Evolutionary conservation across 2,113 vertebrate genomes (phyloP).

Genomic region (Dipodomys spectabilis): DNA sequence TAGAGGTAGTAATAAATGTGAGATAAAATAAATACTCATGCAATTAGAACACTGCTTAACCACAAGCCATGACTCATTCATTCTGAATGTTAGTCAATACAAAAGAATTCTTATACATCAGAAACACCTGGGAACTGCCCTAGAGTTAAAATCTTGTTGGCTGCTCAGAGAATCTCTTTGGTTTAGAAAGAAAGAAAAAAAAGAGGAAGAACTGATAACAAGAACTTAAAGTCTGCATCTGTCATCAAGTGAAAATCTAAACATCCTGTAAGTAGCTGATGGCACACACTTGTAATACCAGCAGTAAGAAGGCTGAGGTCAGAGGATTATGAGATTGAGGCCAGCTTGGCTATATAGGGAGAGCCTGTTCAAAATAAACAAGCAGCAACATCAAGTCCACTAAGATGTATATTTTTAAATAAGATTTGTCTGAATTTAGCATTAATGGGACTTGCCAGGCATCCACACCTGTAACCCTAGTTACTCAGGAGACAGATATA

Average conservation of each 20-base stretch:
- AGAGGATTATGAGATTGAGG: too few species aligned
- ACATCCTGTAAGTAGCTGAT: neutral
- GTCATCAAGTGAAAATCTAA: neutral
- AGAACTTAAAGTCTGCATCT: neutral
- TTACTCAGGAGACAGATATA: too few species aligned
- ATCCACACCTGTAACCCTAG: too few species aligned
- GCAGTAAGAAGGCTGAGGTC: too few species aligned
- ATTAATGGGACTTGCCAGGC: too few species aligned
- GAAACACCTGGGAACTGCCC: constrained; percentile 23
- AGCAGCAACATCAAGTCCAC: too few species aligned
- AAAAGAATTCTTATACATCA: constrained; percentile 38
- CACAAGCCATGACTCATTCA: constrained; percentile 52
- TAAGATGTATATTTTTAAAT: too few species aligned
- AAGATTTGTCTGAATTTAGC: too few species aligned
- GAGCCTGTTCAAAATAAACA: too few species aligned
- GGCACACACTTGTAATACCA: too few species aligned
- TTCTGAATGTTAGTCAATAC: constrained; percentile 50
- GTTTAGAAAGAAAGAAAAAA: constrained; percentile 14
- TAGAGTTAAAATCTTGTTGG: constrained; percentile 44
- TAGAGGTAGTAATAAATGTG: constrained; percentile 22
- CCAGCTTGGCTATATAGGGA: too few species aligned
- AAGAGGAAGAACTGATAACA: neutral
- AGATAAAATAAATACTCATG: constrained; percentile 1
- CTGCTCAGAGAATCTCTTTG: constrained; percentile 7
- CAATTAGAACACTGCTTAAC: constrained; percentile 40